Conservation (phyloP, 2,888 invertebrate genomes). For the Teleogryllus oceanicus region DNA sequence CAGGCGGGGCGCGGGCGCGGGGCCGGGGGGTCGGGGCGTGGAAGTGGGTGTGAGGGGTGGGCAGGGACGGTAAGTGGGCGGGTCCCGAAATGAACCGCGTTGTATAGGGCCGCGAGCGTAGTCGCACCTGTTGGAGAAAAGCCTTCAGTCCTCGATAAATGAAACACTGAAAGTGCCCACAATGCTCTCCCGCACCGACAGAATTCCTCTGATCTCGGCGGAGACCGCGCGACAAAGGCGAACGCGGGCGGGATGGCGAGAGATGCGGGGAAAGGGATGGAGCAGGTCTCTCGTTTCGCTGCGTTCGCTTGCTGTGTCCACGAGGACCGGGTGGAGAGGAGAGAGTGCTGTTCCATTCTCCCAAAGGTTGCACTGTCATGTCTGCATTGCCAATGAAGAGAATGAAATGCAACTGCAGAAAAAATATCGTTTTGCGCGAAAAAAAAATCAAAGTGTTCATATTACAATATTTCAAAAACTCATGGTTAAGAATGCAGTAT, state of each 20-base stretch:
- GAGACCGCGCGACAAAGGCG: background rate
- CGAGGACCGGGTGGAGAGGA: too few relatives aligned
- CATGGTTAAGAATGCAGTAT: too few relatives aligned
- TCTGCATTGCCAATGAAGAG: too few relatives aligned
- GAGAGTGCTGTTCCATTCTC: too few relatives aligned
- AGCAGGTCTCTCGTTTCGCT: background rate
- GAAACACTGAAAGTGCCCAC: conserved; percentile 2
- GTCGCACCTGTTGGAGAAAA: conserved; percentile 2
- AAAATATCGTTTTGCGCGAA: too few relatives aligned
- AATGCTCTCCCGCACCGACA: background rate
- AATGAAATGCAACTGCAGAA: too few relatives aligned
- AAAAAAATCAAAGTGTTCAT: too few relatives aligned
- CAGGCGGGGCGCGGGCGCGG: too few relatives aligned
- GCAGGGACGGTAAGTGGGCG: background rate
- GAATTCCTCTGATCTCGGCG: conserved; percentile 18
- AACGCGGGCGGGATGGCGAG: background rate
- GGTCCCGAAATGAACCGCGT: background rate
- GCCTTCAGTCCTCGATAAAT: conserved; percentile 6
- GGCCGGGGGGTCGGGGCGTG: background rate
- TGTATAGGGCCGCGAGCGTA: background rate
- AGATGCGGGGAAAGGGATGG: background rate
- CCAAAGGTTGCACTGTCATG: too few relatives aligned
- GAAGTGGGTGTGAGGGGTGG: background rate
- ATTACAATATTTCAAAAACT: too few relatives aligned
- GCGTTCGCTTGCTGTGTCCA: too few relatives aligned